These are phyloP conservation scores for Oreocharis arfaki DNA, from an alignment of 2,113 vertebrate species.

Conservation along the genomic window DNA sequence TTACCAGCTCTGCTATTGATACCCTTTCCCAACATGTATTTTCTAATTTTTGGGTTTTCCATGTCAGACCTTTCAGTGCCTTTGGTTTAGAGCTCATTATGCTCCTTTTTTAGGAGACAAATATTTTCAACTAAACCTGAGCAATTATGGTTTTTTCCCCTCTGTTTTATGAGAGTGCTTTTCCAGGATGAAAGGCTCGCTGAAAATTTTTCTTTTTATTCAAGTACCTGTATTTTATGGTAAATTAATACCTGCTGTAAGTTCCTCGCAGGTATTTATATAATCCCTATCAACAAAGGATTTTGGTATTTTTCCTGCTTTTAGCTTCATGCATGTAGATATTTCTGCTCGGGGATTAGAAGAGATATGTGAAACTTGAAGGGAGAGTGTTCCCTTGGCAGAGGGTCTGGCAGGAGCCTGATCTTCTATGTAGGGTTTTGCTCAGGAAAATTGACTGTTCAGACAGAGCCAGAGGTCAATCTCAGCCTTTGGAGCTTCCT, in stretches of 20 bases:
- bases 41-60: neutral
- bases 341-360: neutral
- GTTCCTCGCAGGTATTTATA: neutral
- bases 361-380: rapidly evolving
- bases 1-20: neutral
- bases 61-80: neutral
- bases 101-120: neutral
- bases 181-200: neutral
- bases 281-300: neutral
- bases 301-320: neutral
- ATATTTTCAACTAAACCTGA: neutral
- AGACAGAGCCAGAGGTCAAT: neutral
- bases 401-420: neutral
- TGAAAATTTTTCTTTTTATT: neutral
- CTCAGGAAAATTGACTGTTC: neutral
- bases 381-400: neutral
- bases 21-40: neutral
- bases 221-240: neutral
- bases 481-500: neutral
- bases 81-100: neutral
- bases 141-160: neutral
- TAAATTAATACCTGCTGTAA: neutral
- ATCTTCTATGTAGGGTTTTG: neutral
- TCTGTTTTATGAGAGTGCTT: neutral
- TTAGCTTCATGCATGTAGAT: neutral